Conservation (phyloP, 2,113 vertebrate genomes). For the western clawed frog (Xenopus tropicalis) region UCB_Xtro_10.0 CM004450.2:47238501-47239000, state of each 20-base stretch:
- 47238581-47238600: too few species aligned
- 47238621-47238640: too few species aligned
- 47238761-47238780: slow-evolving; percentile 13
- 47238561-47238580: too few species aligned
- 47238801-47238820: slow-evolving; percentile 30
- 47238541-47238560: too few species aligned
- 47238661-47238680: too few species aligned
- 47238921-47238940: slow-evolving; percentile 26
- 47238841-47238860: slow-evolving; percentile 38
- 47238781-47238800: slow-evolving; percentile 5
- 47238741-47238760: slow-evolving; percentile 19
- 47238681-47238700: too few species aligned
- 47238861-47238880: slow-evolving; percentile 41
- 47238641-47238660: too few species aligned
- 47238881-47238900: slow-evolving; percentile 36
- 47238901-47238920: slow-evolving; percentile 32
- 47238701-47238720: slow-evolving; percentile 3
- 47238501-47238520: too few species aligned
- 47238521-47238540: too few species aligned
- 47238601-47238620: too few species aligned
- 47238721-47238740: slow-evolving; percentile 29
- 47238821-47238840: slow-evolving; percentile 36
- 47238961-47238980: neutral
- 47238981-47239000: neutral
- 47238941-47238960: slow-evolving; percentile 30